Base-by-base conservation (phyloP, 2,888 invertebrate species). In the Temnothorax ravouxi region DNA sequence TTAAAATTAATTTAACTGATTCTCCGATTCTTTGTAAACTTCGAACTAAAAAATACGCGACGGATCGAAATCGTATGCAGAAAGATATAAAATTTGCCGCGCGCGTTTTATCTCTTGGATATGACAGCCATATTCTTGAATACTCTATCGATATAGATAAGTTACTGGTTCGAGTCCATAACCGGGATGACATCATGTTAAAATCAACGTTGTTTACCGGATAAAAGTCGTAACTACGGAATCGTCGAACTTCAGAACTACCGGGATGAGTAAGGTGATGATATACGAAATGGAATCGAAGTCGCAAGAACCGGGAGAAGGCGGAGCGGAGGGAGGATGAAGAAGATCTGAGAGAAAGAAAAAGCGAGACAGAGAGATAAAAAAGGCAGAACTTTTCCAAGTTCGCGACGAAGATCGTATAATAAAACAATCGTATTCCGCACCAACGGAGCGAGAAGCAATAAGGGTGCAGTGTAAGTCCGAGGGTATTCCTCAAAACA, bases 401-500 rank as follows among this genome's bases (percentile, higher is more conserved):
- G 88, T 88, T 83, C 84, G 85, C 87, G 87, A 87, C 85, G 87
- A 90, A 90, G 87, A 90, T 91, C 91, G 93, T 90, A 93, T 92
- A 93, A 93, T 93, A 93, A 93, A 93, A 93, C 93, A 93, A 93
- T 93, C 90, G 91, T 92, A 91, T 92, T 92, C 90, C 90, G 81
- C 86, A 84, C 90, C 90, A 91, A 83, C 88, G 91, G 91, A 90
- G 88, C 90, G 88, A 88, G 86, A 91, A 89, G 90, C 90, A 87
- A 89, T 89, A 87, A 88, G 88, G 84, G 85, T 69, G 88, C 79
- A 62, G 72, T 83, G 85, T 84, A 54, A 86, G 86, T 85, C 86
- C 79, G 44, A 84, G 86, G 86, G 77, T 89, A 88, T 89, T 84
- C 88, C 86, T 87, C 91, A 87, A 90, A 90, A 91, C 90, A 90